phyloP scores from a whole-genome alignment of 2,113 vertebrate genomes.

The Phyllostomus hastatus region DNA sequence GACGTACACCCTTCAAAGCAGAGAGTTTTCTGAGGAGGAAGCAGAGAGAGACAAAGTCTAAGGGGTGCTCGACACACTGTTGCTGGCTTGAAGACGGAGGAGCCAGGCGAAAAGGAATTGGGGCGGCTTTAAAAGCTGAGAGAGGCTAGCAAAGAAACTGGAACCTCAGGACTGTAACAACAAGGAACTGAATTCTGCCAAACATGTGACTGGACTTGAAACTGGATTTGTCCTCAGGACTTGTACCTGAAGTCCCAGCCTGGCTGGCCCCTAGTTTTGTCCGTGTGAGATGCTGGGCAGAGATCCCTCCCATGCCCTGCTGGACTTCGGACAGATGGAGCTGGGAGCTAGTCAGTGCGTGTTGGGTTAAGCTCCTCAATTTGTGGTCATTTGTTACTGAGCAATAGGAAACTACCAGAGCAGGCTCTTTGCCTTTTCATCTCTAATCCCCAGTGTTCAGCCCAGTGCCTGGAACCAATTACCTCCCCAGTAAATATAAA shows the following conservation, averaged over 20 bases:
- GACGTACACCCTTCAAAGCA: background rate
- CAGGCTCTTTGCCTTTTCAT: background rate
- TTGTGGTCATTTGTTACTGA: background rate
- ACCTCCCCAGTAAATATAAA: background rate
- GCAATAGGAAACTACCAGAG: background rate
- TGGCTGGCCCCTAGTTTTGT: background rate
- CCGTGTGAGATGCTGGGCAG: background rate
- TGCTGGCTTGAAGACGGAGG: background rate
- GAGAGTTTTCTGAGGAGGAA: background rate
- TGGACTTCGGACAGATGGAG: background rate
- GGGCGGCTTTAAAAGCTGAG: background rate
- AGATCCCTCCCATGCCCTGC: background rate
- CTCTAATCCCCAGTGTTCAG: background rate
- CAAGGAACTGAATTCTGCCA: background rate
- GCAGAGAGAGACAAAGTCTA: background rate
- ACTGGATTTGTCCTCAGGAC: background rate
- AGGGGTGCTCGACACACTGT: background rate
- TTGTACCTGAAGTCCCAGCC: background rate
- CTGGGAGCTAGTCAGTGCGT: background rate
- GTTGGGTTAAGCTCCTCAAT: background rate
- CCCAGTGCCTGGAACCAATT: background rate
- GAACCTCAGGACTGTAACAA: background rate
- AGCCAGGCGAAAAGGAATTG: background rate
- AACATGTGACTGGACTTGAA: background rate
- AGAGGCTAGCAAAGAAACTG: background rate